A percentile compares a stretch with the other conserved stretches of the same genome.
phyloP scores from a whole-genome alignment of 2,113 vertebrate genomes.

The Tapirus terrestris region DNA sequence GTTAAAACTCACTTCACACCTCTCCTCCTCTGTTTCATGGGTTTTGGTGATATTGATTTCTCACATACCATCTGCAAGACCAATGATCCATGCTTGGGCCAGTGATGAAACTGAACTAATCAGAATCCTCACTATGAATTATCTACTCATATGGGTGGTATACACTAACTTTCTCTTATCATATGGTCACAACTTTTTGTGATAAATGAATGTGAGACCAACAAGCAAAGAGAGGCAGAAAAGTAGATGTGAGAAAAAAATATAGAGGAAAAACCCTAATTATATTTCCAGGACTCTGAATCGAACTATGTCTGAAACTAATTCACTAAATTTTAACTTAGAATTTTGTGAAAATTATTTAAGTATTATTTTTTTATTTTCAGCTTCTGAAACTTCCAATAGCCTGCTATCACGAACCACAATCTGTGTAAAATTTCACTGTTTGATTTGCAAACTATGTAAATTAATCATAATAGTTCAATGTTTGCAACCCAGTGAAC shows the following conservation, averaged over 20 bases:
- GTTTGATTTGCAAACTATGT: not conserved
- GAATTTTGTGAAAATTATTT: not conserved
- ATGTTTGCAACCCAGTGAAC: not conserved
- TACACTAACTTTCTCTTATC: not conserved
- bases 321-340: not conserved
- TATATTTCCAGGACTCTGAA: not conserved
- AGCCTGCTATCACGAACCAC: not conserved
- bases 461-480: not conserved
- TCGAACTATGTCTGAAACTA: not conserved
- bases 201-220: not conserved
- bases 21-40: not conserved
- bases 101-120: not conserved
- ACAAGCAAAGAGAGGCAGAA: not conserved
- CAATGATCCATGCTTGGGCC: not conserved
- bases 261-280: not conserved
- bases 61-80: accelerated
- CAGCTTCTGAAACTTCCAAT: not conserved
- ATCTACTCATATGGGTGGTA: not conserved
- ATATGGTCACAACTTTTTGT: not conserved
- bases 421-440: not conserved
- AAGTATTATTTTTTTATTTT: not conserved
- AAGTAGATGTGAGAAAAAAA: not conserved
- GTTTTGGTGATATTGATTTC: not conserved
- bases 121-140: not conserved
- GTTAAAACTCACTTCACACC: not conserved